These are phyloP conservation scores for Diarsia mendica DNA, from an alignment of 2,888 invertebrate species.

Conservation along the genomic window DNA sequence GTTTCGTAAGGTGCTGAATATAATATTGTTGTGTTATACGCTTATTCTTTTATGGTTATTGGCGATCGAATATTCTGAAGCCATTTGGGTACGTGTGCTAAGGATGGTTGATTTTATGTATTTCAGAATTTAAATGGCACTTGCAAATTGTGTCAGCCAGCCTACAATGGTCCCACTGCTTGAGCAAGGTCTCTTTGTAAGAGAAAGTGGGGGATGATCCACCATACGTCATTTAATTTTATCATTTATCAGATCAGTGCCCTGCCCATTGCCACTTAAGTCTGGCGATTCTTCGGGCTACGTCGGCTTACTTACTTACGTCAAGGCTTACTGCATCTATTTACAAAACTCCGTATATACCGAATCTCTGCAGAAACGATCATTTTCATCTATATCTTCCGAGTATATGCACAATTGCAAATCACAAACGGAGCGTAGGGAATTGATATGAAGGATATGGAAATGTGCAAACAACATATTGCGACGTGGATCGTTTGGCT, in stretches of 20 bases:
- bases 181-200: too few relatives aligned
- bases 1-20: conserved; percentile 30
- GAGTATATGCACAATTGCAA: conserved; percentile 34
- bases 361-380: conserved; percentile 12
- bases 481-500: conserved; percentile 7
- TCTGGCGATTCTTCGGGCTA: too few relatives aligned
- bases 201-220: too few relatives aligned
- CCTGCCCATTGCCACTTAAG: too few relatives aligned
- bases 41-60: conserved; percentile 47
- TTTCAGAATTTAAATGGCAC: neutral
- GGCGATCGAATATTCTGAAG: conserved; percentile 30
- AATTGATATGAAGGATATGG: conserved; percentile 48
- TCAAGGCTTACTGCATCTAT: neutral
- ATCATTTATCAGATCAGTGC: too few relatives aligned
- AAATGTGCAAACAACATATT: conserved; percentile 50
- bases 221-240: too few relatives aligned
- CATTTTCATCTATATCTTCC: conserved; percentile 26
- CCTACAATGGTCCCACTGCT: too few relatives aligned
- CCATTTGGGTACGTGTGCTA: conserved; percentile 1
- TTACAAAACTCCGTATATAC: conserved; percentile 11
- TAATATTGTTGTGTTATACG: conserved; percentile 15
- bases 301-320: too few relatives aligned
- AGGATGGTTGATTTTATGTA: neutral
- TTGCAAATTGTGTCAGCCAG: too few relatives aligned
- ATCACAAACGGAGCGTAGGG: conserved; percentile 44